Conservation (phyloP, 1,140 invertebrate genomes). For the Latrodectus geometricus region DNA sequence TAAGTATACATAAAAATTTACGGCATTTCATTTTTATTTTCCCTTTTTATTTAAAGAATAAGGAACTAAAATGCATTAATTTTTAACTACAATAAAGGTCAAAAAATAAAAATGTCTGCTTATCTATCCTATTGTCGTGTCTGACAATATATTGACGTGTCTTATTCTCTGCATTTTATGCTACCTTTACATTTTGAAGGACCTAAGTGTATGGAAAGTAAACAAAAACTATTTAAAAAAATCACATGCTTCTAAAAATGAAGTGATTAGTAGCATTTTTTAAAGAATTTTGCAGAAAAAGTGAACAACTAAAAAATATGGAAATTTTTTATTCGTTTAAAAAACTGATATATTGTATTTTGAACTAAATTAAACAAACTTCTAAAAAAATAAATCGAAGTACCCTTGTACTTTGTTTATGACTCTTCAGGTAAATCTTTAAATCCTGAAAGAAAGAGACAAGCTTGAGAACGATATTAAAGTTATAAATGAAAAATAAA, state of each 20-base stretch:
- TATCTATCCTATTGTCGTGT: too few relatives aligned
- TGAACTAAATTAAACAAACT: conserved; percentile 48
- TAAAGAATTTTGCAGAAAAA: neutral
- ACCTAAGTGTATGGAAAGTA: neutral
- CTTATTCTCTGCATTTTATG: too few relatives aligned
- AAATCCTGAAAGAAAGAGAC: conserved; percentile 42
- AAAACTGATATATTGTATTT: conserved; percentile 55
- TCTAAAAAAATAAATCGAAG: neutral
- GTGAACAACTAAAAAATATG: neutral
- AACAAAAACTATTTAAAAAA: neutral
- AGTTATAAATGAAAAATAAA: conserved; percentile 51
- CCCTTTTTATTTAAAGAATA: too few relatives aligned
- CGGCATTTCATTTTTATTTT: too few relatives aligned
- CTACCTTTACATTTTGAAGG: too few relatives aligned
- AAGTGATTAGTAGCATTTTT: neutral
- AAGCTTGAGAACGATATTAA: conserved; percentile 52
- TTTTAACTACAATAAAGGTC: too few relatives aligned
- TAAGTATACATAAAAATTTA: too few relatives aligned
- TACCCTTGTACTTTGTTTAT: conserved; percentile 46
- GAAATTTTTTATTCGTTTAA: conserved; percentile 22
- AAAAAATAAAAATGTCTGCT: too few relatives aligned
- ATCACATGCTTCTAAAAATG: neutral
- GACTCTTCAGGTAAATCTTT: conserved; percentile 61
- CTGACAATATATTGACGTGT: too few relatives aligned
- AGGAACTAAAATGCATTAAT: too few relatives aligned